Conservation (phyloP, 2,113 vertebrate genomes). For the Fulica atra region DNA sequence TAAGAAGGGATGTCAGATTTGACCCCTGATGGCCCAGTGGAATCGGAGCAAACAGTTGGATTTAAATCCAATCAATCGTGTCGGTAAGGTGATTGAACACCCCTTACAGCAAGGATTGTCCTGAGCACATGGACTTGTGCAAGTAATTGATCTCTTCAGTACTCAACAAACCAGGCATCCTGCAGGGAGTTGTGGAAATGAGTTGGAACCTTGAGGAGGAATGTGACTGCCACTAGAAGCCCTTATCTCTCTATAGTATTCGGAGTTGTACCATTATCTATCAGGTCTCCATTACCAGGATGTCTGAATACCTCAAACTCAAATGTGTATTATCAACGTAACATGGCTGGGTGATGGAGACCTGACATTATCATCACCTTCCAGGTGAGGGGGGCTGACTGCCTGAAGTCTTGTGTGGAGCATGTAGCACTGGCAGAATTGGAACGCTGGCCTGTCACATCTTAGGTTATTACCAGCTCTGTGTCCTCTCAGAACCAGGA, state of each 20-base stretch:
- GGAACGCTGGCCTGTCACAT: not conserved
- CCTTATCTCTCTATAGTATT: not conserved
- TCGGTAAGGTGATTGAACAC: slow-evolving; percentile 16
- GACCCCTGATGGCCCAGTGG: slow-evolving; percentile 54
- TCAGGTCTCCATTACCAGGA: not conserved
- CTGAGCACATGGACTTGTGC: slow-evolving; percentile 22
- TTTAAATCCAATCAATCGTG: slow-evolving; percentile 62
- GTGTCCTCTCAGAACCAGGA: not conserved
- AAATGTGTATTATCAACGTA: not conserved
- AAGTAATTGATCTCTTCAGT: slow-evolving; percentile 37
- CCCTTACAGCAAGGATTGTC: slow-evolving; percentile 33
- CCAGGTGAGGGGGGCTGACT: not conserved
- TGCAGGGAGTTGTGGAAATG: not conserved
- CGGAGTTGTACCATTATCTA: not conserved
- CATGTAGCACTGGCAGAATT: not conserved
- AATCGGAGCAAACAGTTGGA: slow-evolving; percentile 20
- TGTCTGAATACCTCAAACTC: not conserved
- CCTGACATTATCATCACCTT: not conserved
- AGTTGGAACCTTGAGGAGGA: not conserved
- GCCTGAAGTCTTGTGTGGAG: not conserved
- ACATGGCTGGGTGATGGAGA: not conserved
- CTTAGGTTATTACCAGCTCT: not conserved
- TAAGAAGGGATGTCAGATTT: slow-evolving; percentile 58
- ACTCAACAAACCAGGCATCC: not conserved
- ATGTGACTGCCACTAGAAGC: not conserved